Base-by-base conservation (phyloP, 2,113 vertebrate species). In the Chrysochloris asiatica region DNA sequence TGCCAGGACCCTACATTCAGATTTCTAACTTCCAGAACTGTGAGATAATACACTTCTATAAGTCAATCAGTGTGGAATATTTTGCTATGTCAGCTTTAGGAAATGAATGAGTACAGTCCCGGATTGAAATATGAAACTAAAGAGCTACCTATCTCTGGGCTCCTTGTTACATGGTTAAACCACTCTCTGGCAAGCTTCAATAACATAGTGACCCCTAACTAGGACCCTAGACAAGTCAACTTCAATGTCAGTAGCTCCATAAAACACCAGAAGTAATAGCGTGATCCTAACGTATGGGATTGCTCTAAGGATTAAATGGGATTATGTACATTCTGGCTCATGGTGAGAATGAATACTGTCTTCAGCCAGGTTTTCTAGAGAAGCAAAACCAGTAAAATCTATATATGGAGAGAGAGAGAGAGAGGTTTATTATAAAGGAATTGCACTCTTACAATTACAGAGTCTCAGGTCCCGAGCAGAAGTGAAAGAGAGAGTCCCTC, bases 321-420 rank as follows among this genome's bases (percentile, higher is more conserved):
- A 12, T 2, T 12, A 14, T 2, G 38, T 3, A 0, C 6, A 30
- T 36, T 36, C 11, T 3, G 45, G 21, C 7, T 8, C 0, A 0
- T 1, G 28, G 26, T 6, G 19, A 22, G 24, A 28, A 22, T 1
- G n/a, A n/a, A n/a, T n/a, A n/a, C n/a, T n/a, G n/a, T n/a, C n/a
- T n/a, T n/a, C n/a, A n/a, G n/a, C n/a, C n/a, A n/a, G n/a, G n/a
- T n/a, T n/a, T n/a, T n/a, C n/a, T n/a, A n/a, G n/a, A n/a, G n/a
- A n/a, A n/a, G n/a, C n/a, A n/a, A n/a, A n/a, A n/a, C n/a, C n/a
- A n/a, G n/a, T n/a, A n/a, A n/a, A n/a, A n/a, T n/a, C n/a, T n/a
- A n/a, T n/a, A n/a, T n/a, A n/a, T n/a, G n/a, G n/a, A n/a, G n/a
- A n/a, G n/a, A n/a, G n/a, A n/a, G n/a, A n/a, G n/a, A n/a, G n/a